Conservation (phyloP, 35 echinoderm and acorn worm genomes). For the Patiria miniata region DNA sequence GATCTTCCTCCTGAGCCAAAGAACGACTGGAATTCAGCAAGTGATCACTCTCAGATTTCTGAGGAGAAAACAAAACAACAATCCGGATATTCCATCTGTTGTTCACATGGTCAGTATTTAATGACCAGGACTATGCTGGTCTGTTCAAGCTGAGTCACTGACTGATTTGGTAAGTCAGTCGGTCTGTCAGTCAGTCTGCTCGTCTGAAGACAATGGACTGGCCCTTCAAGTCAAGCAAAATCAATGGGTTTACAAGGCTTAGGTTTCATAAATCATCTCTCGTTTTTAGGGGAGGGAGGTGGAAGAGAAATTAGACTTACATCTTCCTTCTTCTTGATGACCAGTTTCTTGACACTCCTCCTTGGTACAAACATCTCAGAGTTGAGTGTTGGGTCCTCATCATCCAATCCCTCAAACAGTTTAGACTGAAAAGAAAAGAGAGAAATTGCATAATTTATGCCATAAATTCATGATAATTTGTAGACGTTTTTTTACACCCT, state of each 20-base stretch:
- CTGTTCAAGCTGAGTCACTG: too few relatives aligned
- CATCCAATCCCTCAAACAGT: conserved; percentile 91
- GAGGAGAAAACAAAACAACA: background rate
- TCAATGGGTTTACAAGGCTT: background rate
- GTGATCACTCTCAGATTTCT: conserved; percentile 7
- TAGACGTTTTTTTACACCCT: too few relatives aligned
- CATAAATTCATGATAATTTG: too few relatives aligned
- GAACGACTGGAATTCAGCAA: conserved; percentile 21
- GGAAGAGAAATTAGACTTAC: conserved; percentile 26
- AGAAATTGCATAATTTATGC: background rate
- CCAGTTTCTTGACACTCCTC: conserved; percentile 80
- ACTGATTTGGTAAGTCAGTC: too few relatives aligned
- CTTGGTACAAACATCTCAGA: conserved; percentile 85
- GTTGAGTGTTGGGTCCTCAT: conserved; percentile 86
- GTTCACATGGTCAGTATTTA: background rate
- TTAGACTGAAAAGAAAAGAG: conserved; percentile 62
- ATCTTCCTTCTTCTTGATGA: conserved; percentile 89
- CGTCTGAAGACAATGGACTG: too few relatives aligned
- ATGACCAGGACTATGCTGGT: background rate
- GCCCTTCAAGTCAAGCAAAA: background rate
- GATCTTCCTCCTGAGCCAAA: conserved; percentile 36
- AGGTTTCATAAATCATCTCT: background rate
- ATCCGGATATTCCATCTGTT: background rate
- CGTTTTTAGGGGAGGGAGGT: background rate
- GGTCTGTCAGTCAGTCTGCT: too few relatives aligned